Percentiles rank a stretch among this genome's conserved stretches.
Conservation (phyloP, 2,797 vertebrate species). For the Acrocephalus scirpaceus region DNA sequence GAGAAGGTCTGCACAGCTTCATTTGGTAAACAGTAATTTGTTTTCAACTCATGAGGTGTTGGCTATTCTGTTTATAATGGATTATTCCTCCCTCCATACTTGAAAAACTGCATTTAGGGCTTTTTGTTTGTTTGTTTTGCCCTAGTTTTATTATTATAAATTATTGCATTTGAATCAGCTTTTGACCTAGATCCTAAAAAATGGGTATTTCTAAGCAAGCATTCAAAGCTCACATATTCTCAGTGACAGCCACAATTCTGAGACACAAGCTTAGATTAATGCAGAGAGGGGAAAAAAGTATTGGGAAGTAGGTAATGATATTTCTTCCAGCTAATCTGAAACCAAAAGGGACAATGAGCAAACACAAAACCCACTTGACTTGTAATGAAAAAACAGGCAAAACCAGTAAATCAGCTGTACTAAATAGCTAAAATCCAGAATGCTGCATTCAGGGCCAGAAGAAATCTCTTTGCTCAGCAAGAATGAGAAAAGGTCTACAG, state of each 20-base stretch:
- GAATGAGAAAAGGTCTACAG: background rate
- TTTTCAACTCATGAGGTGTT: background rate
- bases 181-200: conserved; percentile 65
- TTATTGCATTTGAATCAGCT: conserved; percentile 53
- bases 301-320: background rate
- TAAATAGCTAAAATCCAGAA: background rate
- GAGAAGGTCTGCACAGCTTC: background rate
- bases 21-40: background rate
- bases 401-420: background rate
- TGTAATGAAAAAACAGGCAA: background rate
- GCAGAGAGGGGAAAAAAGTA: background rate
- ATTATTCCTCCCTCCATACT: conserved; percentile 4
- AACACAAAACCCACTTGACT: background rate
- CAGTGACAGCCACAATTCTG: conserved; percentile 17
- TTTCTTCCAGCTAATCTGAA: background rate
- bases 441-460: background rate
- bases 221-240: conserved; percentile 9
- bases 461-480: background rate
- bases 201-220: background rate
- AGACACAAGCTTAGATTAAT: background rate
- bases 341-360: background rate
- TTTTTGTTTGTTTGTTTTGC: conserved; percentile 4
- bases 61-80: background rate
- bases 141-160: conserved; percentile 68
- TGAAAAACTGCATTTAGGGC: background rate